A percentile compares a stretch with the other conserved stretches of the same genome.
Evolutionary conservation across 2,113 vertebrate species (phyloP).

Genomic region (Toxotes jaculatrix): DNA sequence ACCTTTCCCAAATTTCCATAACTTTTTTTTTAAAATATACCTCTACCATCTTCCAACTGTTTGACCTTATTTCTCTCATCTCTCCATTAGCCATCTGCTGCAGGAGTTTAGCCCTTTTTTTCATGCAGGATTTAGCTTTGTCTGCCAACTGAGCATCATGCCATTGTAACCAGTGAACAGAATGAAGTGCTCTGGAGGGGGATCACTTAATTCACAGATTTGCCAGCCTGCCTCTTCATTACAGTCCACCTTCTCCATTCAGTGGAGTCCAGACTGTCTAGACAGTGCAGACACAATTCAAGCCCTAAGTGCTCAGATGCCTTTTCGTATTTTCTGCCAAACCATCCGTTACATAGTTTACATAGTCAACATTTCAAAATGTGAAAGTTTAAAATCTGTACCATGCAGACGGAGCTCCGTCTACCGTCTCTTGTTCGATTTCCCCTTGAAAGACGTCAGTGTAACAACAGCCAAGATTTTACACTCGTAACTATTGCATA

Average conservation of each 20-base stretch:
- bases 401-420: neutral
- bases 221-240: slow-evolving; percentile 46
- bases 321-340: slow-evolving; percentile 37
- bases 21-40: neutral
- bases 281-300: slow-evolving; percentile 27
- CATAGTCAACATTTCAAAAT: slow-evolving; percentile 4
- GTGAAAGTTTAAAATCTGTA: neutral
- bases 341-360: neutral
- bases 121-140: slow-evolving; percentile 33
- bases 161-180: slow-evolving; percentile 41
- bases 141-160: slow-evolving; percentile 42
- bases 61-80: slow-evolving; percentile 24
- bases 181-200: slow-evolving; percentile 41
- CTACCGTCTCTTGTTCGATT: neutral
- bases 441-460: slow-evolving; percentile 15
- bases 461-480: neutral
- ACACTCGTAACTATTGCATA: neutral
- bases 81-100: slow-evolving; percentile 46
- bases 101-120: slow-evolving; percentile 18
- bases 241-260: slow-evolving; percentile 14
- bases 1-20: neutral
- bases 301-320: slow-evolving; percentile 9
- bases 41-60: neutral
- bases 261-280: slow-evolving; percentile 26
- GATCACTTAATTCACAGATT: slow-evolving; percentile 41